These are phyloP conservation scores for Psilopogon haemacephalus DNA, from an alignment of 2,113 vertebrate species.

Conservation along the genomic window DNA sequence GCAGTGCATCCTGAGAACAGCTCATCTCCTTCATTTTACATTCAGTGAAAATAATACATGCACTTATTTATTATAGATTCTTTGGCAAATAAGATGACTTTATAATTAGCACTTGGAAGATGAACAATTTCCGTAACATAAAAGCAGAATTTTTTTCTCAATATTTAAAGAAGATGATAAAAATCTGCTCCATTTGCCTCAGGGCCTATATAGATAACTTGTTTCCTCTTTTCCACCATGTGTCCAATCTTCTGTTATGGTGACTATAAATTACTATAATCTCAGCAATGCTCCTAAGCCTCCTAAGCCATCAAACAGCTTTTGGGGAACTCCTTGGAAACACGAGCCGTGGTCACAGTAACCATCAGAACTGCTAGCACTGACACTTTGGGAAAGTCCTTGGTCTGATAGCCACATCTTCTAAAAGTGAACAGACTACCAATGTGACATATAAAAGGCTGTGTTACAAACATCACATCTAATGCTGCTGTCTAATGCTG, in stretches of 20 bases:
- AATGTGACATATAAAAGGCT: background rate
- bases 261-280: background rate
- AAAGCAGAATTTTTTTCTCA: background rate
- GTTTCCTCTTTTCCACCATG: background rate
- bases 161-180: background rate
- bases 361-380: background rate
- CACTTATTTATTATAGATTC: background rate
- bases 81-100: background rate
- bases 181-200: background rate
- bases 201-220: background rate
- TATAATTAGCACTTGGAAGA: background rate
- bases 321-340: background rate
- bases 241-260: background rate
- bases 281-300: background rate
- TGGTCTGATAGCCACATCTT: background rate
- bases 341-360: background rate
- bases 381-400: background rate
- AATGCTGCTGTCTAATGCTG: background rate
- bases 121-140: background rate
- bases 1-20: background rate
- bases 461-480: background rate
- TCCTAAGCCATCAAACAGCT: background rate
- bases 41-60: background rate
- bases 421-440: background rate
- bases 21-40: background rate